Evolutionary conservation across 2,113 vertebrate genomes (phyloP), one percentile per base, ranked within the genome.

Genomic region (Corythaixoides concolor): DNA sequence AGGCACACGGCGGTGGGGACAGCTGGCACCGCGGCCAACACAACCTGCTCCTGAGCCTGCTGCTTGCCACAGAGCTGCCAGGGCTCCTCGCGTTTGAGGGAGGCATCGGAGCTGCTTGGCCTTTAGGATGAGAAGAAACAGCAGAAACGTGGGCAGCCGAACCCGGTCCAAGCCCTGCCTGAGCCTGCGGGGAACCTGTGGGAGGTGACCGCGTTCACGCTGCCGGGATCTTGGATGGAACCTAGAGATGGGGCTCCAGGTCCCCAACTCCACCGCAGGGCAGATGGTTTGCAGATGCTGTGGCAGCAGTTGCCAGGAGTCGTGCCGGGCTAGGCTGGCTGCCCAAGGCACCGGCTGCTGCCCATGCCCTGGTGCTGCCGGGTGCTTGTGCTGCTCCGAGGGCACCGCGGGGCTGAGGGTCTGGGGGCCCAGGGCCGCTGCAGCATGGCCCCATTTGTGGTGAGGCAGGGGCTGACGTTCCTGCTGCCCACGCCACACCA

Each of bases 51-150:
- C 86, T 2, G 56, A 50, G 60, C 35, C 80, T 37, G 58, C 28
- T 17, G 26, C 60, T 14, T 6, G 18, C 43, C 27, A 19, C 58
- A 21, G 75, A 67, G 49, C 47, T 9, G 9, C 19, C 13, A 4
- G 0, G 0, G 67, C 24, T 27, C 4, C 81, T 56, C 5, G 0
- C 5, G 1, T 9, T 0, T 24, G n/a, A 64, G 14, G 35, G 39
- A 82, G 21, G 22, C 3, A 23, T 15, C 20, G 9, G 39, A 69
- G 66, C 50, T 12, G 24, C 35, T 39, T 8, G 22, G 8, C 39
- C 60, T 75, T 33, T 11, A n/a, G 53, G 16, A 68, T 28, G 62
- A 82, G 62, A 63, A 74, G 50, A 52, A 77, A 47, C 22, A 41
- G 52, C 4, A 2, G 52, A 52, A 93, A n/a, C 0, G 52, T 3